These are phyloP conservation scores for Abrostola tripartita DNA, from an alignment of 2,888 invertebrate species.

Conservation along the genomic window DNA sequence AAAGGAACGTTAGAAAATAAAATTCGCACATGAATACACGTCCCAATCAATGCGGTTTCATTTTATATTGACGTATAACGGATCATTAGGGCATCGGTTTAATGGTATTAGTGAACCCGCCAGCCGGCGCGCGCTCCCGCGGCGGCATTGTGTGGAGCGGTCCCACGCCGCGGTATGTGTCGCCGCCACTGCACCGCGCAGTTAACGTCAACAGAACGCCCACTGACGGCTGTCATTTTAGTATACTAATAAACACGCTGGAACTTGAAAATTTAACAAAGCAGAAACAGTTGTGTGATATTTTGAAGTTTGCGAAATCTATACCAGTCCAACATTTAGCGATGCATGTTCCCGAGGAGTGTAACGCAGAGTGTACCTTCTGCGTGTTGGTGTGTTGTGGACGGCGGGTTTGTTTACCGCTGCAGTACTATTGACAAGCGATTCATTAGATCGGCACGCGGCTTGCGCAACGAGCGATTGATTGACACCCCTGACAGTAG, in stretches of 20 bases:
- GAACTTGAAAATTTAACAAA: too few species aligned
- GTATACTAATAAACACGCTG: background rate
- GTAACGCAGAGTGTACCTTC: constrained; percentile 12
- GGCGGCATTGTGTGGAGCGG: constrained; percentile 32
- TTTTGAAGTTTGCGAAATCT: background rate
- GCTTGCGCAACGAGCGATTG: constrained; percentile 64
- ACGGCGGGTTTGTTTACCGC: constrained; percentile 55
- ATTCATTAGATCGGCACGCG: constrained; percentile 79
- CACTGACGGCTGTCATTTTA: background rate
- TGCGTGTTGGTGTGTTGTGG: constrained; percentile 13
- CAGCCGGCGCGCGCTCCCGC: constrained; percentile 40
- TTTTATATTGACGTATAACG: constrained; percentile 55
- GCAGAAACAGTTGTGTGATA: background rate
- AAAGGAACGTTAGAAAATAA: constrained; percentile 15
- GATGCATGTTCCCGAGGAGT: background rate
- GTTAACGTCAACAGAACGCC: constrained; percentile 5
- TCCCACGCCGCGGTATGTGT: constrained; percentile 14
- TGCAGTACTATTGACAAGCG: constrained; percentile 66
- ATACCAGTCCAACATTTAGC: background rate
- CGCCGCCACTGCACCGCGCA: background rate
- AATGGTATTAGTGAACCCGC: constrained; percentile 54
- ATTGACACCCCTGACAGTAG: constrained; percentile 58
- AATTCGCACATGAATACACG: constrained; percentile 17
- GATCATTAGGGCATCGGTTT: constrained; percentile 51
- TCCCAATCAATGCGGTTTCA: constrained; percentile 25